Base-by-base conservation (phyloP, 2,888 invertebrate genomes). In the Cremastinae sp. region DNA sequence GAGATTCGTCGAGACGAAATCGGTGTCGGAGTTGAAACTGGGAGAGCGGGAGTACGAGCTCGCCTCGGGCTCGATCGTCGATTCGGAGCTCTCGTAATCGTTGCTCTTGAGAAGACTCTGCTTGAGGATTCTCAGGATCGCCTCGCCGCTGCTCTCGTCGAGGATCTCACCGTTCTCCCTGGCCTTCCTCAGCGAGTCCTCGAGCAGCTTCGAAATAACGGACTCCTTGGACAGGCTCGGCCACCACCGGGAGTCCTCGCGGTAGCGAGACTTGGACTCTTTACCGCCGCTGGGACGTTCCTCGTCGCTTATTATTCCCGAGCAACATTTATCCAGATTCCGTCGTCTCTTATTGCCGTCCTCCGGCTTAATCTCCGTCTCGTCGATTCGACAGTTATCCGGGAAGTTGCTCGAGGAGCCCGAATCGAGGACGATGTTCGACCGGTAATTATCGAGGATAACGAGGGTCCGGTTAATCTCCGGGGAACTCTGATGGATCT, bases 381-480 rank as follows among this genome's bases (percentile, higher is more conserved):
- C 41, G 8, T 14, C 14, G 41, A 34, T 28, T 74, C 58, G 0
- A 58, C 69, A 14, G 8, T 70, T 9, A 22, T 70, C 20, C 58
- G 58, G 20, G 41, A 12, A 41, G 2, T 41, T 28, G 28, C 14
- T 36, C 36, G 34, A 7, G 4, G 41, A 2, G 9, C 8, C 9
- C 0, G 85, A 83, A 34, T 85, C 84, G 0, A 89, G 82, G 0
- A 89, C 86, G 34, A 89, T 89, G 73, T 89, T 89, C 1, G 90
- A 86, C 16, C 83, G 84, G 56, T 90, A 88, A 72, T 89, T 89
- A 12, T 90, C 88, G n/a, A 90, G 71, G 47, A 90, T 88, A 2
- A 90, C 90, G 36, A 90, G 84, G 2, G 90, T 90, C 34, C 89
- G 83, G 53, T 87, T n/a, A n/a, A n/a, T 89, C 20, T 87, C 88